Base-by-base conservation (phyloP, 1,140 invertebrate species). In the Harpegnathos saltator region DNA sequence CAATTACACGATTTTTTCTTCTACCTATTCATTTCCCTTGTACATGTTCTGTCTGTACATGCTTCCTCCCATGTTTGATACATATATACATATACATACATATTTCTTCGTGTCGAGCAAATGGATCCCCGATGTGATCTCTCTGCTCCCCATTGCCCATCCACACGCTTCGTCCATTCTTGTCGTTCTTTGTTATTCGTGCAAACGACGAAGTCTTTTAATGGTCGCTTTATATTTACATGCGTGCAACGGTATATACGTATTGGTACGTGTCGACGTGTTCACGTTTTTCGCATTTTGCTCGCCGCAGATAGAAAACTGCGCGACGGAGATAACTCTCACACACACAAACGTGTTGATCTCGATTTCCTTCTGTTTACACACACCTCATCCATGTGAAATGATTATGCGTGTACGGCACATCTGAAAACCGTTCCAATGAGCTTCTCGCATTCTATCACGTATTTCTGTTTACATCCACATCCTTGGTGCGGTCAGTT, bases 211-310 rank as follows among this genome's bases (percentile, higher is more conserved):
- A 44, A 72, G 78, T 54, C 38, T 69, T 11, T 80, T 80, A 80
- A 58, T 80, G 75, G 52, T 80, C 69, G 75, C 52, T 80, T 80
- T 80, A 65, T 80, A 80, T 80, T 71, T 80, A 71, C 24, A 78
- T 58, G 75, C 63, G 75, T 80, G 75, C 52, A 80, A 71, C 75
- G 38, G 24, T 80, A 71, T 77, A 77, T 71, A 80, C 65, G 63
- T 69, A 77, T 80, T 44, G 38, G 71, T 56, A 19, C 75, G 58
- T 80, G 75, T 80, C 65, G 52, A 69, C 63, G 22, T 56, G n/a
- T 78, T 78, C 29, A 78, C 33, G 26, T 77, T 66, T 48, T 54
- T 17, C 54, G 38, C 7, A 44, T 44, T 44, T 3, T 11, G 7
- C 38, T 44, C 38, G 7, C 7, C 54, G 65, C 75, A 69, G 75